Evolutionary conservation across 2,113 vertebrate species (phyloP).

Genomic region (Rhinopomastus cyanomelas): DNA sequence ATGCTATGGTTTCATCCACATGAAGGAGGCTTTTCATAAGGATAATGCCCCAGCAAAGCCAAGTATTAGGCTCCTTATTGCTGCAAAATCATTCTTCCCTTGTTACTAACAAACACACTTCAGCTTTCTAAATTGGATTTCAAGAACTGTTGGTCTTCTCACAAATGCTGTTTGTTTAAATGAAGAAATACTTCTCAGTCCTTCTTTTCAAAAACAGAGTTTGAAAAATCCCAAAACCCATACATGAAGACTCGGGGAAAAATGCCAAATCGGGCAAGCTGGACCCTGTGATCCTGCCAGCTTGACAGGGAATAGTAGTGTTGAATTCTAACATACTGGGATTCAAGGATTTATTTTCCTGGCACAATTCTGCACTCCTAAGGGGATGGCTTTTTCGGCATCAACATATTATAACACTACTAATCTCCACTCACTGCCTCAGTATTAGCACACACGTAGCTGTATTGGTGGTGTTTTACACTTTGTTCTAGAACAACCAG

Average conservation of each 20-base stretch:
- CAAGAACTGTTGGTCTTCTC: neutral
- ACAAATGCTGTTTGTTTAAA: neutral
- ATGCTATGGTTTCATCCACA: too few species aligned
- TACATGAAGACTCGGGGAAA: neutral
- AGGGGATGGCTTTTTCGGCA: neutral
- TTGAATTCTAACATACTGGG: neutral
- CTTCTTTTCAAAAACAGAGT: neutral
- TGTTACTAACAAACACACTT: neutral
- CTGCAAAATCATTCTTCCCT: neutral
- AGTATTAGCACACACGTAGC: rapidly evolving
- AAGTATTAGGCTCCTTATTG: neutral
- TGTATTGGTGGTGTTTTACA: neutral
- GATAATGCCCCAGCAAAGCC: neutral
- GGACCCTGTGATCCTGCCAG: neutral
- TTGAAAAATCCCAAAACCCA: neutral
- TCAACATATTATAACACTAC: rapidly evolving
- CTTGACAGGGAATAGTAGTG: neutral
- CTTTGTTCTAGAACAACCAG: neutral
- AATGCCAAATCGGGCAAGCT: conserved; percentile 1
- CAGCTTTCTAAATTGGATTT: neutral
- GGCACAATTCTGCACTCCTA: neutral
- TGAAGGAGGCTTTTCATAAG: neutral
- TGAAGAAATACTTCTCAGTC: neutral
- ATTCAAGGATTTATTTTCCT: neutral
- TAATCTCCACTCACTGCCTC: neutral